These are phyloP conservation scores for Polypedilum pembai DNA, from an alignment of 1,140 invertebrate species.

Conservation along the genomic window DNA sequence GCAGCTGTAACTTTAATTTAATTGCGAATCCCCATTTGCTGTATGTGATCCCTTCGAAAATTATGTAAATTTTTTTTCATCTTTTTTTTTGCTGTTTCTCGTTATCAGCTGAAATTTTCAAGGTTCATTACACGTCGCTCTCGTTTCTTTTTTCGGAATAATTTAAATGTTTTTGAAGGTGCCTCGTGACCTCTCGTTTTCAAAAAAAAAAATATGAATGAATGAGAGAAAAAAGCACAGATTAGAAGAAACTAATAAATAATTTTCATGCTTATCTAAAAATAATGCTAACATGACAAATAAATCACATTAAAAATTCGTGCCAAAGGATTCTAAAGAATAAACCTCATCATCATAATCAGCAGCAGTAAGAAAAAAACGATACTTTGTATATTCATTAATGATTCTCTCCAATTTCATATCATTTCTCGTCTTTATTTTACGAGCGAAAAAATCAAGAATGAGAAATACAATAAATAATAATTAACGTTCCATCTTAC, in stretches of 20 bases:
- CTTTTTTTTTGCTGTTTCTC: not conserved
- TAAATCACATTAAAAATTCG: too few species aligned
- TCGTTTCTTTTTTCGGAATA: not conserved
- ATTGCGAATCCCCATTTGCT: too few species aligned
- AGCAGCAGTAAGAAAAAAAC: too few species aligned
- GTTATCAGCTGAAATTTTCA: not conserved
- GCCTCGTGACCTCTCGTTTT: not conserved
- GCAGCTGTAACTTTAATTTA: too few species aligned
- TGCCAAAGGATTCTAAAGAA: too few species aligned
- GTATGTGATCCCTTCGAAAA: not conserved
- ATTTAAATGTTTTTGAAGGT: not conserved
- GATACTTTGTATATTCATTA: too few species aligned
- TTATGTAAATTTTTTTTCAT: not conserved
- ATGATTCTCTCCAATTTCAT: not conserved
- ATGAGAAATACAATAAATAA: conserved; percentile 4
- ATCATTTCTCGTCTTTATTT: not conserved
- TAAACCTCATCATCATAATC: too few species aligned
- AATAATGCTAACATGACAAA: too few species aligned
- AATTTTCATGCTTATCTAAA: too few species aligned
- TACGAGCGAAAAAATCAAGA: conserved; percentile 8
- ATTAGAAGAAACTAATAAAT: too few species aligned
- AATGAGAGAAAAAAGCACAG: too few species aligned
- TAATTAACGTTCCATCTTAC: conserved; percentile 17
- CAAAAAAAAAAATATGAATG: too few species aligned
- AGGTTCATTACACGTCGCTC: not conserved